Base-by-base conservation (phyloP, 2,113 vertebrate species). In the Triplophysa rosa region DNA sequence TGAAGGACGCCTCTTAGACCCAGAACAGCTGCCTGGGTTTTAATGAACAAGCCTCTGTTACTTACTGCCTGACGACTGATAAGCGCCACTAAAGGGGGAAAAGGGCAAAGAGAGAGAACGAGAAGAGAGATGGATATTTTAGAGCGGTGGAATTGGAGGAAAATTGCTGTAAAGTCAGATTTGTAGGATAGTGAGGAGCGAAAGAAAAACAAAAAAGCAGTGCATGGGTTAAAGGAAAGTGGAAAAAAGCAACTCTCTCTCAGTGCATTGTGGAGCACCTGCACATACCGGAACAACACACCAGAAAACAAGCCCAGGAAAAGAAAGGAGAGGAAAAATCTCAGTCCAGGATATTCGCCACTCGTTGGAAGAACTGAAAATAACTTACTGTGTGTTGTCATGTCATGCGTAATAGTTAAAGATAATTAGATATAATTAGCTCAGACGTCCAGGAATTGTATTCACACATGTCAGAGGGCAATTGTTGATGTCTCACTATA, bases 31-130 rank as follows among this genome's bases (percentile, higher is more conserved):
- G 72, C 40, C 40, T 63, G 10, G 10, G 58, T 47, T 62, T 75
- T 75, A 75, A 75, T 75, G 72, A 63, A 61, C 70, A 73, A 74
- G 58, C 23, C 59, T 49, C n/a, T 42, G 56, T 40, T 49, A n/a
- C 58, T 26, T 63, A 63, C 72, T 75, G 72, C 40, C 23, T 49
- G 23, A 26, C 9, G 23, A 74, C 71, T 62, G 58, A 62, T 72
- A 72, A 58, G 54, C 29, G 0, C 14, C 33, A 24, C 19, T 56
- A 14, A 69, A 4, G 33, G 19, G 19, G 37, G 24, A 54, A 37
- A 73, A 17, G 58, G 54, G 8, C 56, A 40, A 14, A 24, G 64
- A 17, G 42, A 65, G 23, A 52, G 42, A 47, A 29, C 37, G 29
- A 40, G 21, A 65, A 4, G 45, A 63, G 42, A 69, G 6, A 47